Evolutionary conservation across 2,113 vertebrate species (phyloP).

Genomic region (Syngnathus typhle): DNA sequence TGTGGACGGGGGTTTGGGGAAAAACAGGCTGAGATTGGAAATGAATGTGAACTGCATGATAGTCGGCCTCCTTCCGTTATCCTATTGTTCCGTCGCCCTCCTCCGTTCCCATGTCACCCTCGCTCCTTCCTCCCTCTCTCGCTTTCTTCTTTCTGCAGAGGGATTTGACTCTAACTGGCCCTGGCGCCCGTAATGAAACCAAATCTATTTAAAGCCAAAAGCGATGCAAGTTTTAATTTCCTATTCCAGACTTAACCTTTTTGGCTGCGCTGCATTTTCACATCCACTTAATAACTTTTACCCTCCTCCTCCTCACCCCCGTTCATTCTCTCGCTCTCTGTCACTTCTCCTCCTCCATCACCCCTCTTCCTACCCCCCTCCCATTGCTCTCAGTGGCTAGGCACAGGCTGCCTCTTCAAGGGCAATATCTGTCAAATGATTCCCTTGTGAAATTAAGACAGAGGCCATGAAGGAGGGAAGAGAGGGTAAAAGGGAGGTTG

Average conservation of each 20-base stretch:
- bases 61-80: constrained; percentile 49
- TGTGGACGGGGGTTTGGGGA: constrained; percentile 49
- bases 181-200: constrained; percentile 76
- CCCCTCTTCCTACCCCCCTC: constrained; percentile 15
- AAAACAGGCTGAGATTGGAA: constrained; percentile 64
- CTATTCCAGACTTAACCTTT: constrained; percentile 75
- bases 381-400: constrained; percentile 54
- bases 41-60: constrained; percentile 66
- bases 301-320: constrained; percentile 1
- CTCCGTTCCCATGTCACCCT: constrained; percentile 43
- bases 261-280: constrained; percentile 75
- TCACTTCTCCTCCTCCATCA: constrained; percentile 48
- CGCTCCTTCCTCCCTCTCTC: constrained; percentile 43
- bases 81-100: constrained; percentile 44
- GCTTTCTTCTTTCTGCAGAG: constrained; percentile 54
- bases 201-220: constrained; percentile 80
- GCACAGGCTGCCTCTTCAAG: constrained; percentile 68
- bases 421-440: constrained; percentile 71
- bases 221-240: constrained; percentile 77
- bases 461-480: constrained; percentile 57
- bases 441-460: constrained; percentile 70
- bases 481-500: constrained; percentile 3
- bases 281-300: constrained; percentile 76
- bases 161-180: constrained; percentile 75
- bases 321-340: constrained; percentile 36